Percentiles rank a stretch among this genome's conserved stretches.
phyloP scores from a whole-genome alignment of 2,888 invertebrate genomes.

The Andrena minutula region DNA sequence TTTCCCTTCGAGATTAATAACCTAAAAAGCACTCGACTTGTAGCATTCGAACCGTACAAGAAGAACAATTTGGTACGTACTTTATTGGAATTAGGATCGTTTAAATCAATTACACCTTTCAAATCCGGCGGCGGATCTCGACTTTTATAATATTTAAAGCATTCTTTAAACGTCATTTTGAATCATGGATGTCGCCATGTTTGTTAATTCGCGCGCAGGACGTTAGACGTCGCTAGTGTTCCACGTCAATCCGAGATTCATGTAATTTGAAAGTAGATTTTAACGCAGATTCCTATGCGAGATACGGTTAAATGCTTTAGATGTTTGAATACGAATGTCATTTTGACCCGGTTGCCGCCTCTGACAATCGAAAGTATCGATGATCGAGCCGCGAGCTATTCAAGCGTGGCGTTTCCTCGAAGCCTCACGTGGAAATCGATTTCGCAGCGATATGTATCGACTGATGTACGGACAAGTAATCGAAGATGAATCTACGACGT shows the following conservation, averaged over 20 bases:
- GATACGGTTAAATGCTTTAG: constrained; percentile 47
- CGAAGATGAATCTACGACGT: constrained; percentile 42
- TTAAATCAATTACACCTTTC: constrained; percentile 88
- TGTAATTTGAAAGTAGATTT: constrained; percentile 63
- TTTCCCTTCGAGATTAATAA: constrained; percentile 75
- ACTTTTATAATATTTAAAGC: constrained; percentile 93
- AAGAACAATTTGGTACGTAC: constrained; percentile 67
- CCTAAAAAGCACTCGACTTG: constrained; percentile 75
- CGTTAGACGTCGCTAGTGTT: constrained; percentile 31
- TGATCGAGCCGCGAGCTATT: constrained; percentile 12
- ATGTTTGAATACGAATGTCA: constrained; percentile 58
- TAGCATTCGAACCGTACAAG: neutral
- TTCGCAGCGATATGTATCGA: neutral
- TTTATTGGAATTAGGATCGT: constrained; percentile 68
- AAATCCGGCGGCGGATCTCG: constrained; percentile 89
- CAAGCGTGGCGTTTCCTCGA: neutral
- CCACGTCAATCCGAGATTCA: neutral
- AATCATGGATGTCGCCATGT: constrained; percentile 71
- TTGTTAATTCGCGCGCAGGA: neutral
- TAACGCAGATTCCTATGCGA: constrained; percentile 37
- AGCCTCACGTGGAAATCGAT: neutral
- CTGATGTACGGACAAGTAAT: constrained; percentile 3
- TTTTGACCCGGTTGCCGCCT: constrained; percentile 36
- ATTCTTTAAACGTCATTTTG: constrained; percentile 88
- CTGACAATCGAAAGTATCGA: constrained; percentile 40